phyloP scores from a whole-genome alignment of 2,797 vertebrate species.

The Pyrocephalus nanus region DNA sequence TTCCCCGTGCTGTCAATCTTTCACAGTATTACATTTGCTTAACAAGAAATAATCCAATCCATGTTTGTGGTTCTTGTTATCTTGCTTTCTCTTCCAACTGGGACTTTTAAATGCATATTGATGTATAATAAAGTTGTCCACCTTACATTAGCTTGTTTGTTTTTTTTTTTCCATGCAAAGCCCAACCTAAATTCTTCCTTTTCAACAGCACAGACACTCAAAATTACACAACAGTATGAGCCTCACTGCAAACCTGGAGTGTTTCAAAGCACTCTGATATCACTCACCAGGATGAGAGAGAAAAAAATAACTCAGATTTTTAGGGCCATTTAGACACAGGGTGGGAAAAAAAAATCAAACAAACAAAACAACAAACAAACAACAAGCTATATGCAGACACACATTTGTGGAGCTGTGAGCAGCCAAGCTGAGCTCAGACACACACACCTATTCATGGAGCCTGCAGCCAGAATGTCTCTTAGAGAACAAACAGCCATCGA shows the following conservation, averaged over 20 bases:
- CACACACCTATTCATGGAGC: background rate
- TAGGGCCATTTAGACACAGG: background rate
- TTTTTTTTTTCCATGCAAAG: background rate
- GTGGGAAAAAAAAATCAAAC: no score
- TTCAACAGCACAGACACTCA: background rate
- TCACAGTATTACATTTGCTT: constrained; percentile 48
- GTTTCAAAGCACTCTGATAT: background rate
- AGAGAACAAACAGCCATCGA: background rate
- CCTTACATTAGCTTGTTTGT: background rate
- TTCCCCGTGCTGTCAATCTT: constrained; percentile 54
- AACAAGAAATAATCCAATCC: constrained; percentile 57
- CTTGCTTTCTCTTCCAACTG: constrained; percentile 46
- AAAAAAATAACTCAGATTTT: background rate
- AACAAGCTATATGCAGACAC: background rate
- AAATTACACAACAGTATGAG: background rate
- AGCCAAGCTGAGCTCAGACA: background rate
- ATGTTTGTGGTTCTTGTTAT: constrained; percentile 50
- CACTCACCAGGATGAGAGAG: background rate
- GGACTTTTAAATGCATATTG: constrained; percentile 26
- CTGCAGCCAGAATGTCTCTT: background rate
- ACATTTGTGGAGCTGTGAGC: background rate
- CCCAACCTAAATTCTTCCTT: constrained; percentile 7
- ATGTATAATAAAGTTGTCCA: constrained; percentile 17
- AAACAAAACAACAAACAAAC: no score
- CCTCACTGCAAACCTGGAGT: background rate